phyloP scores from a whole-genome alignment of 1,140 invertebrate species.

The Aphelenchoides avenae region DNA sequence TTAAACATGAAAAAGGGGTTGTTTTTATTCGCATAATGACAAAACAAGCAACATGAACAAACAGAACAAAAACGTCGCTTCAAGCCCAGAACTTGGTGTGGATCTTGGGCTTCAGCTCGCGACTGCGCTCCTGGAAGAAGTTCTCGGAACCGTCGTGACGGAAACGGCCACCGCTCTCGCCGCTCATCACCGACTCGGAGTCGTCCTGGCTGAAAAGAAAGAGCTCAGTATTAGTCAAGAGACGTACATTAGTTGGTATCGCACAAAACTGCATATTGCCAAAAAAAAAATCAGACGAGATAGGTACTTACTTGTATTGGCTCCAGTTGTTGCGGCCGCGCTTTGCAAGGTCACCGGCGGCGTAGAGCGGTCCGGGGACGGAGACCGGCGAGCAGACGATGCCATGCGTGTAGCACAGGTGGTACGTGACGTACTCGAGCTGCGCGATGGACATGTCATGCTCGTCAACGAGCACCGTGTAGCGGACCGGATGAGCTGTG shows the following conservation, averaged over 20 bases:
- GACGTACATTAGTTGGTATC: neutral
- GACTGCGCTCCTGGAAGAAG: slow-evolving; percentile 4
- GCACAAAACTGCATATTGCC: neutral
- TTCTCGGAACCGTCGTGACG: neutral
- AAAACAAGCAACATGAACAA: no score
- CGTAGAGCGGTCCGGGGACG: neutral
- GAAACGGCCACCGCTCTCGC: neutral
- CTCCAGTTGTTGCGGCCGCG: neutral
- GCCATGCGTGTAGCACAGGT: slow-evolving; percentile 11
- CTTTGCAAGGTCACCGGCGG: slow-evolving; percentile 2
- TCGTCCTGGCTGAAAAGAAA: neutral
- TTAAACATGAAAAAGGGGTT: no score
- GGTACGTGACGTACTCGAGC: slow-evolving; percentile 11
- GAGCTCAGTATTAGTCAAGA: neutral
- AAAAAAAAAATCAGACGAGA: neutral
- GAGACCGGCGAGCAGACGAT: slow-evolving; percentile 5
- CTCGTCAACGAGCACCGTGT: slow-evolving; percentile 8
- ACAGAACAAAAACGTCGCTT: no score
- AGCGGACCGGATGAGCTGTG: slow-evolving; percentile 9
- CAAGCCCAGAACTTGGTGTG: slow-evolving; percentile 13
- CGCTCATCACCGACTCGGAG: neutral
- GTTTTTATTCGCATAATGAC: no score
- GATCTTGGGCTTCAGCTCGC: neutral
- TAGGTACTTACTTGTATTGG: no score
- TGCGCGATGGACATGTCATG: slow-evolving; percentile 1